These are phyloP conservation scores for Ctena decussata DNA, from an alignment of 2,888 invertebrate genomes.

Conservation along the genomic window DNA sequence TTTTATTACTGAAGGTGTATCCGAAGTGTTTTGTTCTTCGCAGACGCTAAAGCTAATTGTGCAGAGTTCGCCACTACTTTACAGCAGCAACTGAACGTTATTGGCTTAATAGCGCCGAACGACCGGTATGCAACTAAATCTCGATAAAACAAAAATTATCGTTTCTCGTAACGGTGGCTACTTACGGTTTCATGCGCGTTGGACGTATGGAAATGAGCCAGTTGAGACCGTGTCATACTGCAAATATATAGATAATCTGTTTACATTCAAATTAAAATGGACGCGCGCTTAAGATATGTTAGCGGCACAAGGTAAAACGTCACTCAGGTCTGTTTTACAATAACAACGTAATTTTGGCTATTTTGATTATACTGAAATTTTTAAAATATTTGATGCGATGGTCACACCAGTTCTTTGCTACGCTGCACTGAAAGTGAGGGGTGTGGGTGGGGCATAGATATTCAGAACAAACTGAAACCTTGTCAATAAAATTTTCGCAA, in stretches of 20 bases:
- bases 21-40: background rate
- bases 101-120: background rate
- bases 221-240: background rate
- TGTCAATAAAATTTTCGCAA: background rate
- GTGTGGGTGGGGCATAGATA: background rate
- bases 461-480: background rate
- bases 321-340: background rate
- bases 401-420: too few species aligned
- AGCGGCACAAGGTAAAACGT: background rate
- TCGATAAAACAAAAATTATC: too few species aligned
- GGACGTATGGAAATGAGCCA: background rate
- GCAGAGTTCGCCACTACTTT: background rate
- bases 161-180: background rate
- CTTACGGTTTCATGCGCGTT: background rate
- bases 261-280: background rate
- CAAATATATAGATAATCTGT: background rate
- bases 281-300: background rate
- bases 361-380: background rate
- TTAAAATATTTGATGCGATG: too few species aligned
- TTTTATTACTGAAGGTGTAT: background rate
- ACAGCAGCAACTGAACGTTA: too few species aligned
- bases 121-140: too few species aligned
- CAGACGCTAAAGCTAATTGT: background rate
- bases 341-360: background rate
- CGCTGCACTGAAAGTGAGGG: background rate